Conservation (phyloP, 2,113 vertebrate species). For the Lepus timidus region DNA sequence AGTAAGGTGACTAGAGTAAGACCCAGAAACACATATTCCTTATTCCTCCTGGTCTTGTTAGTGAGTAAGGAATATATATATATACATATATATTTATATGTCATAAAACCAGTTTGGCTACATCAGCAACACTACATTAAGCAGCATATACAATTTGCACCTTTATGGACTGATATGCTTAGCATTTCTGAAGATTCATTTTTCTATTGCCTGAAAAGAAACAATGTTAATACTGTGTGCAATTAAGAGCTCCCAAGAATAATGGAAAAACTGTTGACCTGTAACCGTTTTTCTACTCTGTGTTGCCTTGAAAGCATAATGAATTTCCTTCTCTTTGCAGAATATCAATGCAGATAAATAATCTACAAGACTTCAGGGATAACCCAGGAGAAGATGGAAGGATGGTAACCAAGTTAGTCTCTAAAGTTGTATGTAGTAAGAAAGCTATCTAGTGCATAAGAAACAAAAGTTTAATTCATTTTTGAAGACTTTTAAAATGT, state of each 20-base stretch:
- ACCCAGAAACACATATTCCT: not conserved
- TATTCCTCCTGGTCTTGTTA: slow-evolving; percentile 4
- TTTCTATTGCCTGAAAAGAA: slow-evolving; percentile 76
- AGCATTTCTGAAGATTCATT: slow-evolving; percentile 72
- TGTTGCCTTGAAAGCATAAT: slow-evolving; percentile 68
- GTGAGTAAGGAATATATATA: slow-evolving; percentile 18
- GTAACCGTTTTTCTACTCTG: slow-evolving; percentile 56
- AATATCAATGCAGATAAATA: slow-evolving; percentile 33
- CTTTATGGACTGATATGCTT: slow-evolving; percentile 68
- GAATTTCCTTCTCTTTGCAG: slow-evolving; percentile 40
- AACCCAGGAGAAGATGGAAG: not conserved
- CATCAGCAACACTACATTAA: slow-evolving; percentile 78
- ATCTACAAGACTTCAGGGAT: not conserved
- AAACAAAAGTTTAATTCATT: not conserved
- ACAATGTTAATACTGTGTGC: slow-evolving; percentile 74
- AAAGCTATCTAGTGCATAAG: not conserved
- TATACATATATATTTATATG: slow-evolving; percentile 8
- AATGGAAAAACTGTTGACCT: slow-evolving; percentile 76
- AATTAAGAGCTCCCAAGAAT: slow-evolving; percentile 79
- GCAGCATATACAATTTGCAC: slow-evolving; percentile 69
- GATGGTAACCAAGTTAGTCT: not conserved
- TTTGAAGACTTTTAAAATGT: not conserved
- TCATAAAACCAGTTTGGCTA: slow-evolving; percentile 46
- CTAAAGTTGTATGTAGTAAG: not conserved
- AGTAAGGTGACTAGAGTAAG: not conserved